Percentiles rank a stretch among this genome's conserved stretches.
Evolutionary conservation across 2,113 vertebrate species (phyloP).

Genomic region (Oxygymnocypris stewartii): DNA sequence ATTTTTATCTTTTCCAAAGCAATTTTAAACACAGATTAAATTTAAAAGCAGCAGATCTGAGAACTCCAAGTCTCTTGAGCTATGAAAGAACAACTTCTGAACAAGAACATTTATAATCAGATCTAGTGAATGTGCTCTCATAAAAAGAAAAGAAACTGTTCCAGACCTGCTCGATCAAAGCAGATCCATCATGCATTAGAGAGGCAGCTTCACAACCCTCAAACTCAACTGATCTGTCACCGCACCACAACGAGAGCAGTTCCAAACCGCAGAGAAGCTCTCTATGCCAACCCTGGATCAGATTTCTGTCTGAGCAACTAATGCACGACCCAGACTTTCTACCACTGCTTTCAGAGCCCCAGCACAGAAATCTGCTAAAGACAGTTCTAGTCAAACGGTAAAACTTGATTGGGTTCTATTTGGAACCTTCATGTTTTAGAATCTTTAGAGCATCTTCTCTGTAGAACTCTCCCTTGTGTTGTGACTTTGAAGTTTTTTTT

Average conservation of each 20-base stretch:
- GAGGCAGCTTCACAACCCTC: neutral
- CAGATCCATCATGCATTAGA: neutral
- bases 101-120: neutral
- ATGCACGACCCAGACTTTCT: neutral
- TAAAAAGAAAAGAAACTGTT: constrained; percentile 9
- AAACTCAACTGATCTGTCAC: neutral
- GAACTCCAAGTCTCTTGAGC: neutral
- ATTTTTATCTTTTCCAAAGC: neutral
- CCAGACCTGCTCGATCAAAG: neutral
- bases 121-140: constrained; percentile 3
- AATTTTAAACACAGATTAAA: neutral
- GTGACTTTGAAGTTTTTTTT: neutral
- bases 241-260: neutral
- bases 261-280: constrained; percentile 9
- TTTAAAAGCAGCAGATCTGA: neutral
- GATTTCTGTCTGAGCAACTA: neutral
- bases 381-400: neutral
- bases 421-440: constrained; percentile 8
- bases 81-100: neutral
- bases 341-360: neutral
- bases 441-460: neutral
- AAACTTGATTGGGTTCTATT: neutral
- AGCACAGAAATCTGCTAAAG: neutral
- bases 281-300: neutral
- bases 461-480: neutral